Evolutionary conservation across 2,888 invertebrate genomes (phyloP), one percentile per base, ranked within the genome.

Genomic region (Hypomecis atomaria): DNA sequence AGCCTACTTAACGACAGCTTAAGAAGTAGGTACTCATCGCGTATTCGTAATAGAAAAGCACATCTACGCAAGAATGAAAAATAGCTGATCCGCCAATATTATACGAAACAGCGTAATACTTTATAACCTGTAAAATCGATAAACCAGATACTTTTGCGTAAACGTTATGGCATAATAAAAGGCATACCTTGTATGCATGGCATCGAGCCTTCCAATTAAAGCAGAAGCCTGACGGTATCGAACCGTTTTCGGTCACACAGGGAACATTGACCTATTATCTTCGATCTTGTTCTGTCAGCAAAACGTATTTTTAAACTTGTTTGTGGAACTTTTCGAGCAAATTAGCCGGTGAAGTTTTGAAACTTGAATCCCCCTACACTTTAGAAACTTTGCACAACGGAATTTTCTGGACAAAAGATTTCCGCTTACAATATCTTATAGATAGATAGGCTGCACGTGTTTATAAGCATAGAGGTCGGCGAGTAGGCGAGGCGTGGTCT

Each of bases 221-320:
- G 74, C 78, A 70, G 67, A 83, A 82, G 66, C 66, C 62, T 71
- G 71, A 72, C 78, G 78, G 79, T 76, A 80, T 71, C 70, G 70
- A 33, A 66, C 81, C 81, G 71, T 80, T 78, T 81, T 81, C 76
- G 80, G 84, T 23, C 23, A 71, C 75, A 71, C 76, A 57, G 75
- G 81, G 77, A 75, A 75, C 80, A 75, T 79, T 79, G 78, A 73
- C 77, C 78, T 73, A 73, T 75, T 79, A 82, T 83, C 80, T 79
- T 76, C 72, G 77, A 82, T 83, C 77, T 76, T 70, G 71, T 71
- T 43, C 44, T 52, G 48, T 38, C 43, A 60, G 47, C 59, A 48
- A 68, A 73, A 69, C 71, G 54, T 62, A 61, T 66, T 66, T 61
- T 59, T 53, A 57, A 60, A 65, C 52, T 53, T 60, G 60, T 60